Evolutionary conservation across 2,797 vertebrate genomes (phyloP), one percentile per base, ranked within the genome.

Genomic region (Argyrosomus regius): DNA sequence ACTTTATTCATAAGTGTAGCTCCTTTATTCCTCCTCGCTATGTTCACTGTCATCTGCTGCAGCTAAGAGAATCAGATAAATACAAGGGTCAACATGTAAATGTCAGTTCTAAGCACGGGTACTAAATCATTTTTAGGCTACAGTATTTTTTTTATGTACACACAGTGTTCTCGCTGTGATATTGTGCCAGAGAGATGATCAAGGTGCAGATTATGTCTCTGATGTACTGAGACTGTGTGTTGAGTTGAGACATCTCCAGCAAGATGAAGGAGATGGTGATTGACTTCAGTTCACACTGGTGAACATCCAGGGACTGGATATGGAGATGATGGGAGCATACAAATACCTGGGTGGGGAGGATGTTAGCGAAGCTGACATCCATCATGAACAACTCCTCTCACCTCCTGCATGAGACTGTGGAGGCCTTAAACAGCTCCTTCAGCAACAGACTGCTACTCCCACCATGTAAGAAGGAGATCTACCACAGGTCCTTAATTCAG

Each of bases 201-300:
- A 24, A 14, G 14, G 62, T 41, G 28, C 17, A 63, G 71, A 39
- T 50, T 39, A 17, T 64, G 39, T 46, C 31, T 72, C 53, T 73
- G 35, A 73, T 74, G 64, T 28, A 26, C 52, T 61, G 48, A 73
- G 48, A 71, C 10, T 17, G 18, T 56, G 10, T 50, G 57, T 70
- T 67, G 72, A 79, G 49, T 50, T 48, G 7, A 35, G 8, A 35
- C 35, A 35, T 35, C 35, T 8, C 35, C 7, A 35, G 35, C 7
- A 35, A 35, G 35, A 35, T 35, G 35, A 35, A 35, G 35, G 35
- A 8, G 35, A 35, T 35, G 35, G 35, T 35, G 35, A 35, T 8
- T 0, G 35, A 35, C 35, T 35, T 35, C 35, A 35, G 35, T 8
- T 35, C 35, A 35, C 7, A 8, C 7, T 2, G 35, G 35, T 35